Evolutionary conservation across 2,888 invertebrate species (phyloP).

Genomic region (Exocentrus adspersus): DNA sequence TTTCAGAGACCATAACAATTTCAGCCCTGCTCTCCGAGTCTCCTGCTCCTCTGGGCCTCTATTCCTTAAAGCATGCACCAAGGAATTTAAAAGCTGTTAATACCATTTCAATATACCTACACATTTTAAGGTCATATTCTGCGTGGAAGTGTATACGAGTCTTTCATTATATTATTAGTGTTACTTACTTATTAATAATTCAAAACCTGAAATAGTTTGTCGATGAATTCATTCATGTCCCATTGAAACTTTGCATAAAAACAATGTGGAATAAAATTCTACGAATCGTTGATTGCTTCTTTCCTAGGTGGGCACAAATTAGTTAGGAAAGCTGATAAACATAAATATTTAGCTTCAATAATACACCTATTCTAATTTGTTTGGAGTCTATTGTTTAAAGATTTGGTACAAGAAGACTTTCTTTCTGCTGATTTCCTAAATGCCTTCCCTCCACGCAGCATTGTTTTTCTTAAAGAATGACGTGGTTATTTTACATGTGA

Average conservation of each 20-base stretch:
- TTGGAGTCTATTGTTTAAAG: background rate
- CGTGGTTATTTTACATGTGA: no score
- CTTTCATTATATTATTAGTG: slow-evolving; percentile 6
- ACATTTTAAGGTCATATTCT: background rate
- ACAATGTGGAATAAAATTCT: background rate
- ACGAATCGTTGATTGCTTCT: background rate
- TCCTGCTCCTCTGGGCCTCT: no score
- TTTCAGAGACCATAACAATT: no score
- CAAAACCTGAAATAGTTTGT: slow-evolving; percentile 16
- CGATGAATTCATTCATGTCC: slow-evolving; percentile 18
- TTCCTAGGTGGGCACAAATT: background rate
- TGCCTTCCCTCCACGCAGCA: background rate
- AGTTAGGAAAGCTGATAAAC: background rate
- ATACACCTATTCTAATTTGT: background rate
- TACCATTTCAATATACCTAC: background rate
- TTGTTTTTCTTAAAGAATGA: no score
- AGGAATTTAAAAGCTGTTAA: background rate
- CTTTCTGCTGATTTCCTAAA: background rate
- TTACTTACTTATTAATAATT: slow-evolving; percentile 15
- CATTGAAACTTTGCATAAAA: background rate
- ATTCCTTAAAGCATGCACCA: no score
- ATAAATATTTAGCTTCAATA: background rate
- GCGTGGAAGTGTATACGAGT: slow-evolving; percentile 9
- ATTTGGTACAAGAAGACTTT: background rate
- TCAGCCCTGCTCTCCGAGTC: no score